Base-by-base conservation (phyloP, 2,888 invertebrate genomes). In the Polymixis lichenea region DNA sequence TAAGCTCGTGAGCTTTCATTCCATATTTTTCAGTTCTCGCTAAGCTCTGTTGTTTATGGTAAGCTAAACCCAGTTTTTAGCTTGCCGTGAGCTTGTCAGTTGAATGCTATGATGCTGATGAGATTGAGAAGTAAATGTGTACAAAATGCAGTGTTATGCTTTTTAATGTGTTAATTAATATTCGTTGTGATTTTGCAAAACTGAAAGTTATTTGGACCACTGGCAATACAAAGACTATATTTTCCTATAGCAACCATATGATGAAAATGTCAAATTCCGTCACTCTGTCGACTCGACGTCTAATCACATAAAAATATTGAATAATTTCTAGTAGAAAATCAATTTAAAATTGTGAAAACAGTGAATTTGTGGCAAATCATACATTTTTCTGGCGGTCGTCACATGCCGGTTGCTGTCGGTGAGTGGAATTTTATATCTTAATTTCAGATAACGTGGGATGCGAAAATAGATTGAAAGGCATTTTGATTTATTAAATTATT, bases 401-500 rank as follows among this genome's bases (percentile, higher is more conserved):
- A 68, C n/a, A 28, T 60, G 56, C 76, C 61, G 69, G 67, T 72
- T 77, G 49, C 72, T 79, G 25, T 74, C 51, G 91, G 92, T 92
- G 86, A 92, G 92, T 91, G 51, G 38, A 83, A 75, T 74, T 75
- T 81, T 78, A 75, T 75, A 80, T 83, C 78, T 82, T 75, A 49
- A 81, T 80, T 82, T 85, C 70, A 85, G 84, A 68, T 79, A 87
- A 77, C 82, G 86, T 84, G 87, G 83, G 82, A 84, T 89, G 90
- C 88, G 87, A 91, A 92, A 93, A 93, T 93, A 93, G 93, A 92
- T 89, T 87, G 88, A 91, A 90, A 91, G 89, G 89, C 87, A 90
- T 89, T 90, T 88, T 85, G 86, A 88, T 90, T 89, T 91, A 91
- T 87, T 89, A 86, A 87, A 88, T 83, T 89, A 89, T 88, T 87